Conservation (phyloP, 2,888 invertebrate genomes). For the Lampropteryx suffumata region DNA sequence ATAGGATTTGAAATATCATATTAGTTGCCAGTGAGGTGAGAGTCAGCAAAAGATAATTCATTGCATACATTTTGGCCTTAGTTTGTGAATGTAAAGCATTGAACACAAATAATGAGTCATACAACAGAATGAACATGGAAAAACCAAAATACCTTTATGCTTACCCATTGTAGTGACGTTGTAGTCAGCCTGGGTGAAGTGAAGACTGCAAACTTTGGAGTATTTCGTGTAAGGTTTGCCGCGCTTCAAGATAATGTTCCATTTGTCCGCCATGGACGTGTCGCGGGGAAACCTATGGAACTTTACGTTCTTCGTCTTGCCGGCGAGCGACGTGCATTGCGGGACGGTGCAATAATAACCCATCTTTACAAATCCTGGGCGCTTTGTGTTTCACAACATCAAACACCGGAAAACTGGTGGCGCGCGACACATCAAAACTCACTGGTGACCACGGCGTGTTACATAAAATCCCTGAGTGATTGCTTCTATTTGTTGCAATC, state of each 20-base stretch:
- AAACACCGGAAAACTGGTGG: constrained; percentile 33
- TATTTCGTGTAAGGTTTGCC: constrained; percentile 79
- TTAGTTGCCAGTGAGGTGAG: background rate
- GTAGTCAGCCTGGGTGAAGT: constrained; percentile 74
- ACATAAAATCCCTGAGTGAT: constrained; percentile 35
- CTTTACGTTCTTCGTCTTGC: constrained; percentile 80
- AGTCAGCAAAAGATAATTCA: background rate
- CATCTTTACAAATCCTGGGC: constrained; percentile 54
- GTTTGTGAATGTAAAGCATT: constrained; percentile 3
- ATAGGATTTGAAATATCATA: no score
- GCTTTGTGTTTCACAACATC: constrained; percentile 40
- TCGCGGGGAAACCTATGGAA: constrained; percentile 78
- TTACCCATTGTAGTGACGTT: constrained; percentile 81
- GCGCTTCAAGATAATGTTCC: constrained; percentile 72
- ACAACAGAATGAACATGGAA: constrained; percentile 58
- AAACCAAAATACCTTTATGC: constrained; percentile 77
- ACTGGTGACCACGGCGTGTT: constrained; percentile 29
- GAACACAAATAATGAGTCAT: constrained; percentile 37
- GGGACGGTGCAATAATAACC: constrained; percentile 81
- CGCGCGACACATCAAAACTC: constrained; percentile 50
- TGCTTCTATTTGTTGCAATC: constrained; percentile 65
- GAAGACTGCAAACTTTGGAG: constrained; percentile 79
- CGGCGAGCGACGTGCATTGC: constrained; percentile 79
- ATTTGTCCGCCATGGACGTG: constrained; percentile 65
- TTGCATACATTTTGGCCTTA: background rate